Evolutionary conservation across 2,797 vertebrate genomes (phyloP).

Genomic region (Helarctos malayanus): DNA sequence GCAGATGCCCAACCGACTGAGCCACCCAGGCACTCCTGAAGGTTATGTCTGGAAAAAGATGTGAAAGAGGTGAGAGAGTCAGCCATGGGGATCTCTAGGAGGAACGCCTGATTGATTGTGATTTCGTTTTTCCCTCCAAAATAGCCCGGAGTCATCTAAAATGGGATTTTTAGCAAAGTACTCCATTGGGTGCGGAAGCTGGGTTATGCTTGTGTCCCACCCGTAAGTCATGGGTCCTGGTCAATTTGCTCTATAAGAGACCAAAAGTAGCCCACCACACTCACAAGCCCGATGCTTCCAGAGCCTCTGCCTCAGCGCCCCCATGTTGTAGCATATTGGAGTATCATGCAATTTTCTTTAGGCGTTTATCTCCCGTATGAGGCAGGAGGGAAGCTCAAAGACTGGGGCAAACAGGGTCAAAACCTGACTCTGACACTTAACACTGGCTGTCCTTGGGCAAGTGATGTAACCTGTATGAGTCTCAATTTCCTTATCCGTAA

Average conservation of each 20-base stretch:
- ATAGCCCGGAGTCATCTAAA: not conserved
- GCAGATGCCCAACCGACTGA: not conserved
- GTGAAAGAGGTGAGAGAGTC: not conserved
- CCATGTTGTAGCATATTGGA: not conserved
- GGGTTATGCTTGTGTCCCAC: not conserved
- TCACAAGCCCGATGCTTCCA: accelerated
- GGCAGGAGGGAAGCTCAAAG: not conserved
- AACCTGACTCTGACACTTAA: not conserved
- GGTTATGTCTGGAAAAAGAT: not conserved
- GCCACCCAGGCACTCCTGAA: not conserved
- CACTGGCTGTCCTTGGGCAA: not conserved
- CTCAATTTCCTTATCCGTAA: not conserved
- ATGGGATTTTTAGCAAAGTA: not conserved
- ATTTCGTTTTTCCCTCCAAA: not conserved
- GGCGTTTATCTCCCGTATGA: accelerated
- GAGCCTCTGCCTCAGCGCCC: not conserved
- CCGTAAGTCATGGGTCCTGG: not conserved
- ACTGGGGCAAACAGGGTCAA: not conserved
- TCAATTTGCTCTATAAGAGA: not conserved
- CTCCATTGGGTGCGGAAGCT: not conserved
- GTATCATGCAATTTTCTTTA: not conserved
- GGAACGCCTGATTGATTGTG: not conserved
- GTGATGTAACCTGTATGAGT: not conserved
- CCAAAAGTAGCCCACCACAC: not conserved
- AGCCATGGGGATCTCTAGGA: not conserved